Evolutionary conservation across 2,113 vertebrate genomes (phyloP).

Genomic region (Pelmatolapia mariae): DNA sequence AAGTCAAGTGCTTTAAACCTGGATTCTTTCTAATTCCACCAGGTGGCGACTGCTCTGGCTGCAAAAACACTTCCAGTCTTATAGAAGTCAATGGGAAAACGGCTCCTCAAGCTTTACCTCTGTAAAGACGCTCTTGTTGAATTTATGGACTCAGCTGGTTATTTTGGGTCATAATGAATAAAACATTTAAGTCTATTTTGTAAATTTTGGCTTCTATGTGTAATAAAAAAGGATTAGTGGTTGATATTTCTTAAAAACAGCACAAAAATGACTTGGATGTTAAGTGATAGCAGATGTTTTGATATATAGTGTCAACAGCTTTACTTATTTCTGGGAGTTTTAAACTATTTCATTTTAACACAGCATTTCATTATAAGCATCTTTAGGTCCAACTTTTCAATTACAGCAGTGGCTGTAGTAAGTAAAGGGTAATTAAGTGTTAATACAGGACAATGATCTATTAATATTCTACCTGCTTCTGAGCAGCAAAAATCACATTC

Average conservation of each 20-base stretch:
- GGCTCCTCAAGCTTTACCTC: not conserved
- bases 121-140: not conserved
- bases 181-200: not conserved
- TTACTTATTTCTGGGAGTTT: not conserved
- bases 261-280: fast-evolving
- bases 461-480: conserved; percentile 82
- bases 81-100: not conserved
- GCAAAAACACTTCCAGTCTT: not conserved
- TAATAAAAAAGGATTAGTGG: not conserved
- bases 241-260: not conserved
- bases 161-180: not conserved
- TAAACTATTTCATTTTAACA: not conserved
- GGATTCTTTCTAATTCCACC: not conserved
- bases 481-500: conserved; percentile 96
- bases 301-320: not conserved
- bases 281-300: not conserved
- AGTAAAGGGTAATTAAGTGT: not conserved
- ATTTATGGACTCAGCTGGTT: not conserved
- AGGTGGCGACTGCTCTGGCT: not conserved
- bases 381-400: not conserved
- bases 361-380: not conserved
- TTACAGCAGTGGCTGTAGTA: not conserved
- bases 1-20: not conserved
- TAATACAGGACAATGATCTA: not conserved
- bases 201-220: not conserved